These are phyloP conservation scores for Enchytraeus crypticus DNA, from an alignment of 2,888 invertebrate genomes.

Conservation along the genomic window DNA sequence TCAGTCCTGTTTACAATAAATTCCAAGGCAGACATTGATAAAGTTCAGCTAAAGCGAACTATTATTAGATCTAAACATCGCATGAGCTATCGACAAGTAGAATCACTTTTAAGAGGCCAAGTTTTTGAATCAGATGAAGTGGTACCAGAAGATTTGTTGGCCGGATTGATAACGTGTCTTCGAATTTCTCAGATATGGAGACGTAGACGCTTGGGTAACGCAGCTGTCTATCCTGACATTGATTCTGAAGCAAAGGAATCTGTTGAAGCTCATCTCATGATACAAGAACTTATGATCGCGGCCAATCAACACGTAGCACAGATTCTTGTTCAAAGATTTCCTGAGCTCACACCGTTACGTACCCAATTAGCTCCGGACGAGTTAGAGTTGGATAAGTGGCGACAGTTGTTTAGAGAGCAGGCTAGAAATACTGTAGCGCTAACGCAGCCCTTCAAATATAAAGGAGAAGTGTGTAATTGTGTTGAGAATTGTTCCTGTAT, in stretches of 20 bases:
- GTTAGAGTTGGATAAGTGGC: constrained; percentile 4
- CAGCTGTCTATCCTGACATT: not conserved
- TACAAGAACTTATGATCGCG: constrained; percentile 36
- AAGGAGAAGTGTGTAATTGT: constrained; percentile 9
- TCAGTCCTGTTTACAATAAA: constrained; percentile 83
- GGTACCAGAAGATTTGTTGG: not conserved
- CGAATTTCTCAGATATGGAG: constrained; percentile 8
- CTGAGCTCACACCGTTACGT: constrained; percentile 29
- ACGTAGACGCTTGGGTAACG: constrained; percentile 6
- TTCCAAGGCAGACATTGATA: constrained; percentile 55
- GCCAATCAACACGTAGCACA: constrained; percentile 34
- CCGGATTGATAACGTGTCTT: not conserved
- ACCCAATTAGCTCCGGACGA: constrained; percentile 6
- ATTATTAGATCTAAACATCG: constrained; percentile 6
- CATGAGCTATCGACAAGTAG: constrained; percentile 4
- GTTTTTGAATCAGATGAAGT: not conserved
- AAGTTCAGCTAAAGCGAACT: not conserved
- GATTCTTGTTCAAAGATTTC: constrained; percentile 28
- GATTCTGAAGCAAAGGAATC: not conserved
- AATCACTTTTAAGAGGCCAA: not conserved
- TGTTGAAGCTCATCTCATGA: constrained; percentile 18
- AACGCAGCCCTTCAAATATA: constrained; percentile 1
- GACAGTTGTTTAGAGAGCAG: not conserved
- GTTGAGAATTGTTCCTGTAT: constrained; percentile 3
- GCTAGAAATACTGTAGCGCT: constrained; percentile 1